Evolutionary conservation across 2,797 vertebrate species (phyloP).

Genomic region (Rallus crepitans): DNA sequence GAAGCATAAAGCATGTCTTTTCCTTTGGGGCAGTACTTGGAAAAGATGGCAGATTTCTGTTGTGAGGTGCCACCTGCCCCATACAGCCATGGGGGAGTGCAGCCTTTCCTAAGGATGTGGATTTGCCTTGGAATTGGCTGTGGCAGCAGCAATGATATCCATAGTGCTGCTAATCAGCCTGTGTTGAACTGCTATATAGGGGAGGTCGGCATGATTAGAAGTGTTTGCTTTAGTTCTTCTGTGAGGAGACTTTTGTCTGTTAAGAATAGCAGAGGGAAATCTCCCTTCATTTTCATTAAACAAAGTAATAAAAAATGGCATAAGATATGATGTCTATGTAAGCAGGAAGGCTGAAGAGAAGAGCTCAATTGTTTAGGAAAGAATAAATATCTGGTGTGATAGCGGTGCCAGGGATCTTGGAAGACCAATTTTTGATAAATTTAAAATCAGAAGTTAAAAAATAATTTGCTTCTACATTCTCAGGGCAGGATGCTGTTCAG

Average conservation of each 20-base stretch:
- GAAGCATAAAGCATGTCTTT: neutral
- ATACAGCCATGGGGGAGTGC: fast-evolving
- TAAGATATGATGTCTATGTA: neutral
- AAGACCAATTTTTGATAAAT: neutral
- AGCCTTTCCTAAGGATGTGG: neutral
- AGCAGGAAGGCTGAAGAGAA: neutral
- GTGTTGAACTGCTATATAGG: neutral
- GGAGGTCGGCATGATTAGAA: neutral
- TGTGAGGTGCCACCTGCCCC: neutral
- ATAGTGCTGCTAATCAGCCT: neutral
- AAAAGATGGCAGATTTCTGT: neutral
- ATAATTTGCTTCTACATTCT: neutral
- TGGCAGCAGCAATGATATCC: too few species aligned
- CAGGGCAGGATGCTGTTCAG: neutral
- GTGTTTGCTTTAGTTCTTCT: neutral
- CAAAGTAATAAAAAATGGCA: neutral
- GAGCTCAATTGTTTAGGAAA: neutral
- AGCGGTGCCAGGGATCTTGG: neutral
- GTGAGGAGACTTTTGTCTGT: neutral
- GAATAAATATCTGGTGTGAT: neutral
- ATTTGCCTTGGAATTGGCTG: neutral
- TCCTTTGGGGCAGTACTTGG: neutral
- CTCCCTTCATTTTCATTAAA: neutral
- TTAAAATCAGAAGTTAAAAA: neutral
- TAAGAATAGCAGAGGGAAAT: neutral